Base-by-base conservation (phyloP, 2,888 invertebrate genomes). In the Deilephila elpenor region DNA sequence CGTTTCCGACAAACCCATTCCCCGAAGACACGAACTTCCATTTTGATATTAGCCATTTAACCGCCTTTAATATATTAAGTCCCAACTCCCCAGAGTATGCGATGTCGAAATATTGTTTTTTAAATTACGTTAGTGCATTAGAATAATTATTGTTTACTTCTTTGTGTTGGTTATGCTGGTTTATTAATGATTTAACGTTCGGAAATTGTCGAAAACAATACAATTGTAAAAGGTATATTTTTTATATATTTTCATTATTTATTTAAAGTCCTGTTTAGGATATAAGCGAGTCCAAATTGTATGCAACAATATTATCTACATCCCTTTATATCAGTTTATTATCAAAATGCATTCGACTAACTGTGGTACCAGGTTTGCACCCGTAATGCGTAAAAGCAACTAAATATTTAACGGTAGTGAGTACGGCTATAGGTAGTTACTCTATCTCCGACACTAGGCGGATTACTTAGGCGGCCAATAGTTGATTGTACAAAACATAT, bases 1-100 rank as follows among this genome's bases (percentile, higher is more conserved):
- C 6, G 44, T 51, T 67, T 67, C 51, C 67, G 67, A 17, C 67
- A 67, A 51, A 67, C 67, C 51, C 51, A 67, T 51, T 67, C 67
- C 67, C 67, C 6, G 51, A 29, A 67, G 67, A 51, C 67, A 19
- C 5, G 29, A 67, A 67, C 67, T 67, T 67, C 67, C 44, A 67
- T 67, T 67, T 67, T 29, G 67, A 51, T 67, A 67, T 67, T 67
- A 67, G 67, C 67, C 67, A 67, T 44, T 67, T 67, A 67, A 67
- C 67, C 67, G 44, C 67, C 67, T 44, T 62, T 67, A 67, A 67
- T 67, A 67, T 67, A 67, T 51, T 67, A 67, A 44, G 20, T 60
- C 25, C 44, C 44, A 25, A 6, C 25, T 51, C 67, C 67, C 67
- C 17, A 67, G 25, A 51, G 67, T 6, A 11, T 56, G 56, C 56